A percentile compares a stretch with the other conserved stretches of the same genome.
Evolutionary conservation across 2,888 invertebrate genomes (phyloP).

Genomic region (Hipparchia semele): DNA sequence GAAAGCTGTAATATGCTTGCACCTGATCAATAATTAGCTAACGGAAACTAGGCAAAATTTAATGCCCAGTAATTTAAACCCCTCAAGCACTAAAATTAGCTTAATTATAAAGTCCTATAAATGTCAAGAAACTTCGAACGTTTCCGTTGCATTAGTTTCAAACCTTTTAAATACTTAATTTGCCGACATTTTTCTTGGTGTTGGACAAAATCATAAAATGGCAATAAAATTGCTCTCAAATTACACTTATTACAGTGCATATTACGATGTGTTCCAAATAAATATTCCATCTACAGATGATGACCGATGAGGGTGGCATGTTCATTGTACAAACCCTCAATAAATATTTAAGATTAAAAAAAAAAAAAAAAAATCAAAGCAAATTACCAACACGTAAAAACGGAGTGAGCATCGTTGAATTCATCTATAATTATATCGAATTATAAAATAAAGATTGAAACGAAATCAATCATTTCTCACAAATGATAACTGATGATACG

Average conservation of each 20-base stretch:
- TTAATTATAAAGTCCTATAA: neutral
- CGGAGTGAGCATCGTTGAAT: slow-evolving; percentile 3
- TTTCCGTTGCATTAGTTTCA: neutral
- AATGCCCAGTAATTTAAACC: slow-evolving; percentile 1
- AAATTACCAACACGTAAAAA: slow-evolving; percentile 12
- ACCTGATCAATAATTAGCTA: neutral
- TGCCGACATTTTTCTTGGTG: slow-evolving; percentile 8
- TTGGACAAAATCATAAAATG: slow-evolving; percentile 3
- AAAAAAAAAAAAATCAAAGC: too few relatives aligned
- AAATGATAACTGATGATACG: neutral
- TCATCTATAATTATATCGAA: slow-evolving; percentile 9
- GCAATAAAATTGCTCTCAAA: slow-evolving; percentile 14
- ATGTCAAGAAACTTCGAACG: neutral
- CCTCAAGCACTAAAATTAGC: neutral
- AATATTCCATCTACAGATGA: slow-evolving; percentile 7
- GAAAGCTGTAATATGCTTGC: neutral
- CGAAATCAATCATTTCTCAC: slow-evolving; percentile 2
- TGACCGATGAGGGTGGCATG: too few relatives aligned
- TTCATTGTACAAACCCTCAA: too few relatives aligned
- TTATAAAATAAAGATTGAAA: neutral
- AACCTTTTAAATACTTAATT: slow-evolving; percentile 3
- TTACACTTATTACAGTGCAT: slow-evolving; percentile 5
- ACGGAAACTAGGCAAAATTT: slow-evolving; percentile 5
- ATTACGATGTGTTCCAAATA: slow-evolving; percentile 7
- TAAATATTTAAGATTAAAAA: too few relatives aligned